These are phyloP conservation scores for Oedothorax gibbosus DNA, from an alignment of 1,140 invertebrate genomes.

Conservation along the genomic window DNA sequence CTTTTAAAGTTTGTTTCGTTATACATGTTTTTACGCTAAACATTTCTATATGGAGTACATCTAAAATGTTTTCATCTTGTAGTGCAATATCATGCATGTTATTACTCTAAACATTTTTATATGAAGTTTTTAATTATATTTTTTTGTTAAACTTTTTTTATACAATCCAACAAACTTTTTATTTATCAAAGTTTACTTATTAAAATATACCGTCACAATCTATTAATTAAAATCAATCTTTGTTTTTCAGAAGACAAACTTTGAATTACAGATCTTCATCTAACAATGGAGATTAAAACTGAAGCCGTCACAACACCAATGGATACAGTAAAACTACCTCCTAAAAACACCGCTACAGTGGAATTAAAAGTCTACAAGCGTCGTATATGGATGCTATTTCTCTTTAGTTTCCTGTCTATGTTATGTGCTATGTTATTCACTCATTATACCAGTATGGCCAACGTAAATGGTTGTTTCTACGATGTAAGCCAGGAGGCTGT, in stretches of 20 bases:
- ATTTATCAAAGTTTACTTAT: too few species aligned
- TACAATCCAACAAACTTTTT: too few species aligned
- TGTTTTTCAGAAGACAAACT: neutral
- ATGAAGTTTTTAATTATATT: too few species aligned
- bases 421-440: constrained; percentile 82
- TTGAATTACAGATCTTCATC: neutral
- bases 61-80: too few species aligned
- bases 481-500: constrained; percentile 79
- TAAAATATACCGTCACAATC: too few species aligned
- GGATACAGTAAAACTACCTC: neutral
- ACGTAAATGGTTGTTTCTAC: constrained; percentile 68
- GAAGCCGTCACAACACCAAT: neutral
- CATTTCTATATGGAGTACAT: too few species aligned
- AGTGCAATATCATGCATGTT: too few species aligned
- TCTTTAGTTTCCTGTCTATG: constrained; percentile 91
- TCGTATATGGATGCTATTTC: constrained; percentile 86
- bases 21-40: too few species aligned
- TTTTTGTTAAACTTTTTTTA: too few species aligned
- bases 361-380: constrained; percentile 63
- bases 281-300: neutral
- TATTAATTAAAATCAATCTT: too few species aligned
- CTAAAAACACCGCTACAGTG: neutral
- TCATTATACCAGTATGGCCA: constrained; percentile 69
- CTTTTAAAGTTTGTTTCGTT: too few species aligned
- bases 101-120: too few species aligned